A percentile compares a stretch with the other conserved stretches of the same genome.
phyloP scores from a whole-genome alignment of 2,797 vertebrate genomes.

The Garrulus glandarius region DNA sequence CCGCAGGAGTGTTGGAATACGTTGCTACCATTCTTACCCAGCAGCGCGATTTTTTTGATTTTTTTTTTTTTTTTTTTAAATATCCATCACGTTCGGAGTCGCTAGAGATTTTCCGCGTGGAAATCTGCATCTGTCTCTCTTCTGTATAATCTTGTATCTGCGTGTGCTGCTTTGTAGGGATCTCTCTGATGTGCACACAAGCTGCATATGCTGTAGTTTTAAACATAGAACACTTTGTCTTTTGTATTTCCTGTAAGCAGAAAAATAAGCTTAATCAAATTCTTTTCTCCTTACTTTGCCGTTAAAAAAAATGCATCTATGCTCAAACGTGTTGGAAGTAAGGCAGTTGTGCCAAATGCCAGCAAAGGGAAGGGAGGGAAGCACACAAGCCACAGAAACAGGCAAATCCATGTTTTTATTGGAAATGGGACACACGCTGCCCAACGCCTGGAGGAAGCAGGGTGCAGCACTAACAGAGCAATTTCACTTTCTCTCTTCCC shows the following conservation, averaged over 20 bases:
- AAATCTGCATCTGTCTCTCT: not conserved
- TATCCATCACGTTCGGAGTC: not conserved
- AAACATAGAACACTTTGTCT: constrained; percentile 36
- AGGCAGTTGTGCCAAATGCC: not conserved
- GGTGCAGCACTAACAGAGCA: not conserved
- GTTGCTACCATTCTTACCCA: not conserved
- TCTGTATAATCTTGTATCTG: not conserved
- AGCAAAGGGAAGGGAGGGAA: not conserved
- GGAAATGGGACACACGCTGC: not conserved
- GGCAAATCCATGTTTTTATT: not conserved
- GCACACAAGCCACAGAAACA: not conserved
- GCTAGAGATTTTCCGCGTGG: not conserved
- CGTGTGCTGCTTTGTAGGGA: not conserved
- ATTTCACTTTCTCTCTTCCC: not conserved
- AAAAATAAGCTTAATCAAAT: constrained; percentile 44
- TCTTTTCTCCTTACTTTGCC: not conserved
- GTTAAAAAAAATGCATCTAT: not conserved
- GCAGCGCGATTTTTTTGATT: not conserved
- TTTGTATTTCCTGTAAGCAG: constrained; percentile 3
- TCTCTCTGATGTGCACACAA: not conserved
- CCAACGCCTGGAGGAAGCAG: not conserved
- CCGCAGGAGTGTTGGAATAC: not conserved
- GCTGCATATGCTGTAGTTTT: constrained; percentile 22
- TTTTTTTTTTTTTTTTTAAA: not conserved
- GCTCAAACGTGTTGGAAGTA: not conserved